Base-by-base conservation (phyloP, 2,797 vertebrate genomes). In the Sciurus carolinensis region DNA sequence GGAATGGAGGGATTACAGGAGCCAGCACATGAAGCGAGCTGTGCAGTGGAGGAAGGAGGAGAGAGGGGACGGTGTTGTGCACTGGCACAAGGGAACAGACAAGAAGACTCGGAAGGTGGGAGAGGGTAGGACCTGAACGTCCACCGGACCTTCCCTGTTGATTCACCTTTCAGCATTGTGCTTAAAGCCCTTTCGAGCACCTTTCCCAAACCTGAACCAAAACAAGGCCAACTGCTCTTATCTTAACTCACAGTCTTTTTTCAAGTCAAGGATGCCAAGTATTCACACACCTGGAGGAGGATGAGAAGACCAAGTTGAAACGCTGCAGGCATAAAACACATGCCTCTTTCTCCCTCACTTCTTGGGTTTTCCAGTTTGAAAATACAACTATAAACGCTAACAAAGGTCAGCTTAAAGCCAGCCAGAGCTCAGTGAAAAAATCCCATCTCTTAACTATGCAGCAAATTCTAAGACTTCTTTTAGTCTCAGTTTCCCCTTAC, bases 361-460 rank as follows among this genome's bases (percentile, higher is more conserved):
- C 86, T 39, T 71, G 1, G 26, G 79, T 71, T 72, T 90, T 80
- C 66, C 36, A 86, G 42, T 86, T 79, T 39, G 90, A 76, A 97
- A 94, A 88, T 30, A 20, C 22, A 22, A 57, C 20, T 57, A 7
- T 39, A 94, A 22, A 90, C 22, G 54, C 54, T 57, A 85, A 62
- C 57, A 76, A 66, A n/a, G 64, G 39, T 83, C 57, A 72, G 33
- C 75, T 54, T 30, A 85, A 5, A 72, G 83, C 42, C 77, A 57
- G 14, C 57, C 15, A 93, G 79, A 83, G 15, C 11, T 71, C 57
- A n/a, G 67, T n/a, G 81, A 90, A 90, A 92, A 73, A 39, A 71
- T 44, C 17, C 66, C 50, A 76, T 80, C 30, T 73, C 42, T 95
- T 54, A 90, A 76, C 20, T 39, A 62, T 1, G 15, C 26, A 64